Evolutionary conservation across 2,888 invertebrate genomes (phyloP), one percentile per base, ranked within the genome.

Genomic region (Apodemia zela): DNA sequence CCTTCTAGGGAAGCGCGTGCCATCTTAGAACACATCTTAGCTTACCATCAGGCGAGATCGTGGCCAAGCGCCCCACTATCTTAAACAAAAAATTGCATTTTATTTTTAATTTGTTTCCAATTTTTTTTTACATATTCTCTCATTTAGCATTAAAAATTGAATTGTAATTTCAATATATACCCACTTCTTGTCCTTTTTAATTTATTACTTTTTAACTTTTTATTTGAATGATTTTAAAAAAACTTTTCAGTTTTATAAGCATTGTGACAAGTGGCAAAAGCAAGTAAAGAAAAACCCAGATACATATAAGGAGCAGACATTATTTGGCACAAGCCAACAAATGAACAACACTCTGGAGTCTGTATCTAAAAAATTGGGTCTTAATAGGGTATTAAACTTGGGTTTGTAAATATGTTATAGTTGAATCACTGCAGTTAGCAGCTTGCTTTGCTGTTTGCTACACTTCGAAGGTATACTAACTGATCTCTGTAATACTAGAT

Each of bases 171-270:
- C 13, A 11, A 0, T 38, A 13, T 13, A 11, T 13, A 38, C 3
- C 4, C 4, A 38, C 3, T 13, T 38, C 2, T 38, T 13, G 11
- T 13, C 38, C 11, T 38, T 38, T 38, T 38, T 38, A 3, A 38
- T 38, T 38, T 38, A 38, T 13, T 38, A 38, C 18, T 18, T 61
- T 59, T 25, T 15, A 25, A 18, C 17, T 58, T 64, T 38, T 21
- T 42, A 59, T 60, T 62, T 59, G 15, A 59, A 58, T n/a, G 74
- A 78, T 82, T 82, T 77, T 79, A n/a, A 74, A 61, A 51, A 51
- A 61, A 78, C 77, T 81, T 93, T 94, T 77, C 87, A 96, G 96
- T 96, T 96, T 92, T 96, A 96, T 89, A 96, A 96, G 91, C 89
- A 93, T 72, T 96, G 96, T 89, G 86, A 92, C 74, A 94, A 93